Evolutionary conservation across 2,797 vertebrate species (phyloP), one percentile per base, ranked within the genome.

Genomic region (Pogonophryne albipinna): DNA sequence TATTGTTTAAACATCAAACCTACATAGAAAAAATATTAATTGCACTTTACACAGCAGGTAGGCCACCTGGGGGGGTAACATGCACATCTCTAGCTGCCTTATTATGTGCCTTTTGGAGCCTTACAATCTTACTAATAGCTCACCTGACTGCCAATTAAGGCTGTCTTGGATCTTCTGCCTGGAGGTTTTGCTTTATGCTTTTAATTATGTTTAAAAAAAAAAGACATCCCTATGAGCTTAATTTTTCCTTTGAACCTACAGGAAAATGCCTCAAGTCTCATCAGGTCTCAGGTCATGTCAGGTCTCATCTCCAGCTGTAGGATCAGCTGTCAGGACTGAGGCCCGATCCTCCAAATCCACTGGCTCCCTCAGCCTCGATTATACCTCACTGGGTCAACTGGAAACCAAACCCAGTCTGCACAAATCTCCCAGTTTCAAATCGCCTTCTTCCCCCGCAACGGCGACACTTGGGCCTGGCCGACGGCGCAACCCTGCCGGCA

Each of bases 181-280:
- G 10, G 17, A 53, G 27, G 19, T 42, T 65, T 55, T 27, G 6
- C 0, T 57, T 70, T 79, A 0, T 11, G 6, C 8, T 69, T 64
- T 71, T 0, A n/a, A 20, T 46, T 56, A 9, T 2, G 34, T 51
- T 12, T 52, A 41, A 27, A n/a, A 23, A 42, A 55, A 11, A 1
- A 64, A 27, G 27, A 27, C 27, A 42, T 50, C 9, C 10, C 34
- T 64, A 67, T 38, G 34, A 72, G 2, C 23, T 5, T 44, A 2
- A 23, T 66, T 65, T 57, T 56, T 57, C 47, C 3, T 34, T 58
- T 59, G 51, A 46, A 44, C 27, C 52, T 69, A 13, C 87, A 98
- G 97, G 92, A 98, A 96, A 93, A 96, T 96, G 84, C 95, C 96
- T 87, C 95, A 95, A 16, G 94, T 94, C 0, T 80, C 89, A 67